phyloP scores from a whole-genome alignment of 1,140 invertebrate species.

The Radopholus similis region DNA sequence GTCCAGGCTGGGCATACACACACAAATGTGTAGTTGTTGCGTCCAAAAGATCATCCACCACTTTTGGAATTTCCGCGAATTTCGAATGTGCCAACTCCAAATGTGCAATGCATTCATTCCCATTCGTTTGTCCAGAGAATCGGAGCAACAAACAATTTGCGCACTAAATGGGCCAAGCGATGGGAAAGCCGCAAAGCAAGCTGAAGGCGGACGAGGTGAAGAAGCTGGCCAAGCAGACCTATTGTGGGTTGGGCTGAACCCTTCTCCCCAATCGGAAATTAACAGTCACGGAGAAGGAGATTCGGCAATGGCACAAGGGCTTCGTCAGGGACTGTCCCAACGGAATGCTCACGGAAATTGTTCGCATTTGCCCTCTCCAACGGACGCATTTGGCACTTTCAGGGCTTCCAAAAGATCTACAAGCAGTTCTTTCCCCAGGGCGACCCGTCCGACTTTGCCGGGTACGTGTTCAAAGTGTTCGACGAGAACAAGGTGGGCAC shows the following conservation, averaged over 20 bases:
- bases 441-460: slow-evolving; percentile 93
- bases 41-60: too few species aligned
- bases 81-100: too few species aligned
- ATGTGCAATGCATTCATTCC: too few species aligned
- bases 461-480: slow-evolving; percentile 92
- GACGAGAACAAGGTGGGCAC: slow-evolving; percentile 90
- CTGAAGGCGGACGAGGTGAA: slow-evolving; percentile 53
- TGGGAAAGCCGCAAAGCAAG: slow-evolving; percentile 59
- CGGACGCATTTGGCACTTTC: slow-evolving; percentile 37
- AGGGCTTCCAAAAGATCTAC: slow-evolving; percentile 98
- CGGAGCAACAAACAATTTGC: too few species aligned
- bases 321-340: slow-evolving; percentile 60
- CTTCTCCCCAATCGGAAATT: slow-evolving; percentile 7
- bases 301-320: slow-evolving; percentile 60
- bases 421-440: slow-evolving; percentile 91
- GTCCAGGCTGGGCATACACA: too few species aligned
- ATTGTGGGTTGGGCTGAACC: slow-evolving; percentile 40
- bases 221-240: slow-evolving; percentile 56
- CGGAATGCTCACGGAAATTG: slow-evolving; percentile 60
- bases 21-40: too few species aligned
- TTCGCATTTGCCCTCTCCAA: slow-evolving; percentile 8
- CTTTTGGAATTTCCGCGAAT: too few species aligned
- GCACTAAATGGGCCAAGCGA: slow-evolving; percentile 18
- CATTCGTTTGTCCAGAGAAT: too few species aligned
- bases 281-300: slow-evolving; percentile 60